Conservation (phyloP, 2,888 invertebrate species). For the Amphiduros pacificus region DNA sequence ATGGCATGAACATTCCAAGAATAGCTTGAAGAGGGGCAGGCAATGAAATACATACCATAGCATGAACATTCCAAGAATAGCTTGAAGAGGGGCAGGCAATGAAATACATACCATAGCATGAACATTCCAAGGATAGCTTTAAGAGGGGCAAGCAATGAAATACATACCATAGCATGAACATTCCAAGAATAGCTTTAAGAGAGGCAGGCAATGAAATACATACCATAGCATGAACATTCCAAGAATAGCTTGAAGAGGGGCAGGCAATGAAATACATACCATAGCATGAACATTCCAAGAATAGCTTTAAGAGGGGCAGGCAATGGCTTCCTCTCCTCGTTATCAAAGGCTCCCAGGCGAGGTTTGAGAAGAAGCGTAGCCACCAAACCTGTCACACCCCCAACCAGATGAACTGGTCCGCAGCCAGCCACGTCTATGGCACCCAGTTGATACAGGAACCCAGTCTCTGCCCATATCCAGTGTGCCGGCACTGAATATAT, state of each 20-base stretch:
- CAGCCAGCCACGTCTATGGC: conserved; percentile 31
- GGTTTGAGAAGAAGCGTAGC: conserved; percentile 89
- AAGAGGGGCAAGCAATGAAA: conserved; percentile 25
- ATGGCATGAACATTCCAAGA: too few relatives aligned
- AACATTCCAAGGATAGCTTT: conserved; percentile 45
- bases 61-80: too few relatives aligned
- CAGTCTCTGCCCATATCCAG: conserved; percentile 39
- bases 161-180: conserved; percentile 43
- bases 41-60: too few relatives aligned
- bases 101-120: conserved; percentile 44
- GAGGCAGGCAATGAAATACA: conserved; percentile 24
- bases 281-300: conserved; percentile 47
- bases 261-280: conserved; percentile 32
- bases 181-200: conserved; percentile 39
- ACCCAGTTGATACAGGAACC: conserved; percentile 35
- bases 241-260: conserved; percentile 37
- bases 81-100: too few relatives aligned
- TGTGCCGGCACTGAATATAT: conserved; percentile 60
- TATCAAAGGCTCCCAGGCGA: conserved; percentile 70
- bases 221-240: conserved; percentile 48
- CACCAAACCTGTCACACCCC: conserved; percentile 76
- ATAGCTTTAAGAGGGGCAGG: conserved; percentile 34
- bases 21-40: too few relatives aligned
- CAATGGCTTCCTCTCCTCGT: background rate
- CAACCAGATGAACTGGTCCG: conserved; percentile 63